Evolutionary conservation across 2,888 invertebrate species (phyloP).

Genomic region (Pelosia muscerda): DNA sequence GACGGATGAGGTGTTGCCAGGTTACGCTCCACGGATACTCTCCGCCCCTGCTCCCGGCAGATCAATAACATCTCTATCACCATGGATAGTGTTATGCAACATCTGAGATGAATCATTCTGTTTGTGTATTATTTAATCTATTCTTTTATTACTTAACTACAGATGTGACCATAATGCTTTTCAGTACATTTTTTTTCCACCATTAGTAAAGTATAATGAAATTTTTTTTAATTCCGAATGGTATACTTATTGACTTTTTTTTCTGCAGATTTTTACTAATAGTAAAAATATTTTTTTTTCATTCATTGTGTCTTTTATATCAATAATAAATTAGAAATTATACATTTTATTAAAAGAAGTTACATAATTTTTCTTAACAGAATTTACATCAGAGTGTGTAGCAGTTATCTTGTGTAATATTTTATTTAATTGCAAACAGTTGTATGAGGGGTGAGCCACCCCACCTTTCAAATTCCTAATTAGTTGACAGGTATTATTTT

Average conservation of each 20-base stretch:
- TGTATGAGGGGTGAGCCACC: conserved; percentile 39
- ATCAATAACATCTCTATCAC: conserved; percentile 83
- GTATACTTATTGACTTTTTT: neutral
- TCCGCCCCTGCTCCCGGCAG: conserved; percentile 71
- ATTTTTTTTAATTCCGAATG: neutral
- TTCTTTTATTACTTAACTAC: neutral
- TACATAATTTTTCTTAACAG: neutral
- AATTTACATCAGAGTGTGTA: conserved; percentile 12
- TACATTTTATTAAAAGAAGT: neutral
- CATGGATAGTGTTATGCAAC: conserved; percentile 82
- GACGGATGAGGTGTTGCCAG: conserved; percentile 81
- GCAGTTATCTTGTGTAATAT: conserved; percentile 24
- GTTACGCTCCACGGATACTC: conserved; percentile 77
- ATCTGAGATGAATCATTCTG: conserved; percentile 53
- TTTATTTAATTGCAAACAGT: conserved; percentile 38
- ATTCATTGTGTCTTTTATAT: neutral
- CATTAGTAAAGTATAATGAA: neutral
- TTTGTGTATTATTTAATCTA: conserved; percentile 27
- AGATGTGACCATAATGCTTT: neutral
- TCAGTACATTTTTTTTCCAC: neutral
- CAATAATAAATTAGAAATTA: neutral
- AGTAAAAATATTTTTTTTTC: neutral
- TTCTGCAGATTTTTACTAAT: neutral
- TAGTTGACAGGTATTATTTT: conserved; percentile 46
- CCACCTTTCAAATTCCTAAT: conserved; percentile 41